phyloP scores from a whole-genome alignment of 1,140 invertebrate species.

The Trachelipus rathkii region DNA sequence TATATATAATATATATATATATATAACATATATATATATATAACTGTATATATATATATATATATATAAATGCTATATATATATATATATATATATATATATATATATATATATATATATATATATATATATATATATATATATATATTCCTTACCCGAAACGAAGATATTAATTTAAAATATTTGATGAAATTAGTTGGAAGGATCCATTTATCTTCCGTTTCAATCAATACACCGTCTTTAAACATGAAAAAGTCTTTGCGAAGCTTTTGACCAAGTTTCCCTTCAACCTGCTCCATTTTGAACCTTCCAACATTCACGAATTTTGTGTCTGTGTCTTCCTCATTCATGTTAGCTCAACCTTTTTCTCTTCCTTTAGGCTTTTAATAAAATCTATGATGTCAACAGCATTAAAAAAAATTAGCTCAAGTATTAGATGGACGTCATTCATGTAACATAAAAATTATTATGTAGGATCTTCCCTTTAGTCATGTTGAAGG shows the following conservation, averaged over 20 bases:
- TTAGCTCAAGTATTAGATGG: too few species aligned
- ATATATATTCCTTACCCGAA: constrained; percentile 12
- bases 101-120: constrained; percentile 27
- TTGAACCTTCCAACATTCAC: neutral
- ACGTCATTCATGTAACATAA: too few species aligned
- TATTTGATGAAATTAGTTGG: neutral
- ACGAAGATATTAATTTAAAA: neutral
- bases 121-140: constrained; percentile 25
- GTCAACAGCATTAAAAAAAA: too few species aligned
- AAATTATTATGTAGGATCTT: too few species aligned
- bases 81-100: constrained; percentile 16
- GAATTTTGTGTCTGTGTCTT: too few species aligned
- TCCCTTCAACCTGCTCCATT: neutral
- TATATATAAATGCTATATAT: constrained; percentile 11
- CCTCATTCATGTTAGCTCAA: too few species aligned
- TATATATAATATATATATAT: too few species aligned
- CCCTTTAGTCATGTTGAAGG: too few species aligned
- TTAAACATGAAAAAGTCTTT: neutral
- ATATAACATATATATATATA: too few species aligned
- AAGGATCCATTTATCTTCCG: neutral
- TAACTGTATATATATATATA: neutral
- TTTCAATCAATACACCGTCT: neutral
- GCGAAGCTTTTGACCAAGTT: neutral
- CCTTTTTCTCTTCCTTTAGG: too few species aligned
- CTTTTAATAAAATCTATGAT: too few species aligned